Conservation (phyloP, 2,888 invertebrate species). For the Carabus problematicus region DNA sequence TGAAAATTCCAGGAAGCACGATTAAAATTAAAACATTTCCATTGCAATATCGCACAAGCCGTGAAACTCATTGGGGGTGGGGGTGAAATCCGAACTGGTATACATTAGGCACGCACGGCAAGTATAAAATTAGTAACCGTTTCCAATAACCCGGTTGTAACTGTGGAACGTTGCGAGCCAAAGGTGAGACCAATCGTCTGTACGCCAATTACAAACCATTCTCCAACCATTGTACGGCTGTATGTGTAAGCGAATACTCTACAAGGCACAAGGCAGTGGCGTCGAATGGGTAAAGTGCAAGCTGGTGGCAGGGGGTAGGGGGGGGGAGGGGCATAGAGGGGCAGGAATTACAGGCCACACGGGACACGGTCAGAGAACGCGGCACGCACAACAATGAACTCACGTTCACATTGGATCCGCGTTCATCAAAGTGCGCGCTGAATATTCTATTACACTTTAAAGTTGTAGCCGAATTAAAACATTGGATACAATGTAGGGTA, state of each 20-base stretch:
- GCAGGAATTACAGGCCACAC: too few species aligned
- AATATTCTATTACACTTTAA: slow-evolving; percentile 19
- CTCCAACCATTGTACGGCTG: too few species aligned
- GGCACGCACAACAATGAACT: slow-evolving; percentile 13
- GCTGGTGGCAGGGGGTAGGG: not conserved
- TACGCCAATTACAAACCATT: slow-evolving; percentile 7
- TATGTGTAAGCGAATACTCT: slow-evolving; percentile 2
- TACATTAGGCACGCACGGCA: not conserved
- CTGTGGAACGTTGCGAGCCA: slow-evolving; percentile 11
- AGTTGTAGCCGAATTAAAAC: slow-evolving; percentile 1
- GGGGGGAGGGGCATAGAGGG: too few species aligned
- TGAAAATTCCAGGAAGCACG: too few species aligned
- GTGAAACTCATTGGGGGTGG: too few species aligned
- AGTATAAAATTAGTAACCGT: slow-evolving; percentile 19
- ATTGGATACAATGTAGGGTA: not conserved
- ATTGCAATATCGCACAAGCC: too few species aligned
- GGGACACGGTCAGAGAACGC: not conserved
- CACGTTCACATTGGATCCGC: slow-evolving; percentile 12
- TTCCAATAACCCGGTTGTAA: slow-evolving; percentile 13
- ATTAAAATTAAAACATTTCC: too few species aligned
- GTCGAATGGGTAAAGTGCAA: slow-evolving; percentile 5
- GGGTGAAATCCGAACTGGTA: not conserved
- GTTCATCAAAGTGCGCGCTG: slow-evolving; percentile 17
- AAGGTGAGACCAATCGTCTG: slow-evolving; percentile 17
- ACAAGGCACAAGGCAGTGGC: not conserved